Conservation (phyloP, 1,140 invertebrate genomes). For the Chelonus insularis region DNA sequence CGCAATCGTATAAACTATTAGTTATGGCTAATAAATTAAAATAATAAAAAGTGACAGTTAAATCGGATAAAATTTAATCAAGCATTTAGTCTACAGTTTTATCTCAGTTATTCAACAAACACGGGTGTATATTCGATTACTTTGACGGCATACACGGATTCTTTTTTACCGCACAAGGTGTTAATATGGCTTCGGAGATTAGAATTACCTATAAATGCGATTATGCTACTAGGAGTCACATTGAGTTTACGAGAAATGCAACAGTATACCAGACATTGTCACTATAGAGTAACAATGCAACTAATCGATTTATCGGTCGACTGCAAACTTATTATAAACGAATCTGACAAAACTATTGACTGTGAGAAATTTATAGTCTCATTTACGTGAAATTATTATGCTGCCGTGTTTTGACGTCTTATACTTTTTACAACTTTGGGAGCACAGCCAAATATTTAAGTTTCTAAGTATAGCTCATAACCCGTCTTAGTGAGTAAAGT, state of each 20-base stretch:
- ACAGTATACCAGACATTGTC: neutral
- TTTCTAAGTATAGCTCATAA: conserved; percentile 44
- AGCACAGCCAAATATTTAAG: conserved; percentile 44
- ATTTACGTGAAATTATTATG: neutral
- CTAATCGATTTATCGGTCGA: too few species aligned
- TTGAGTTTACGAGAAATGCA: neutral
- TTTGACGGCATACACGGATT: conserved; percentile 1
- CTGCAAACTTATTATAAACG: too few species aligned
- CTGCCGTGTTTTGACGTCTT: conserved; percentile 39
- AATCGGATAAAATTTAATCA: too few species aligned
- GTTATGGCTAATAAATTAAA: too few species aligned
- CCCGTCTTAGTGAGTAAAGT: conserved; percentile 4
- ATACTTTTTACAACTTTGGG: conserved; percentile 45
- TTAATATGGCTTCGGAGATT: conserved; percentile 43
- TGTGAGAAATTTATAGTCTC: too few species aligned
- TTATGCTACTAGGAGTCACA: conserved; percentile 38
- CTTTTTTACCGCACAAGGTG: conserved; percentile 12
- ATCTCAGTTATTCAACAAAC: too few species aligned
- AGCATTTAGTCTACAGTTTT: too few species aligned
- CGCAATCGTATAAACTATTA: too few species aligned
- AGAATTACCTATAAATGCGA: conserved; percentile 52
- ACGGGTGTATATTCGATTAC: too few species aligned
- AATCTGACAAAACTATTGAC: too few species aligned
- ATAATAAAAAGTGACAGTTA: too few species aligned
- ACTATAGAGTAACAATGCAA: too few species aligned